These are phyloP conservation scores for Chesias legatella DNA, from an alignment of 2,888 invertebrate genomes.

Conservation along the genomic window DNA sequence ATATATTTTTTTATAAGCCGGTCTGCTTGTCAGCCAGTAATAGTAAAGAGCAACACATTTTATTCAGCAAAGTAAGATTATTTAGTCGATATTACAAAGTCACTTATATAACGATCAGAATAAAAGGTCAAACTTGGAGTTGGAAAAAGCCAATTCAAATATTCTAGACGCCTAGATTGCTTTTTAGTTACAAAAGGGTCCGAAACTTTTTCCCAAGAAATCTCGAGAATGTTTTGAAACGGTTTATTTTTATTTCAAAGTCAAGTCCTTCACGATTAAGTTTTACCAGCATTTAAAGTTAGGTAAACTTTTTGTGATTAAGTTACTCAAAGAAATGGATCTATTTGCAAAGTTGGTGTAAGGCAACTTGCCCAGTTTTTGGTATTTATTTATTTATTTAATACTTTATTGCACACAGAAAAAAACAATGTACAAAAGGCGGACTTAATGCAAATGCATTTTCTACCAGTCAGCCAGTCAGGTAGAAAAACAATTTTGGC, in stretches of 20 bases:
- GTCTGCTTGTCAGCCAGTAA: too few relatives aligned
- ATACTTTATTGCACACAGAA: too few relatives aligned
- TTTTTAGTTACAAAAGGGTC: conserved; percentile 23
- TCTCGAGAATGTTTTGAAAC: conserved; percentile 32
- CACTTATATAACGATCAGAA: conserved; percentile 9
- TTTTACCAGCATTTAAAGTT: conserved; percentile 41
- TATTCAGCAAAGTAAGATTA: not conserved
- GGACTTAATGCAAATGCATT: too few relatives aligned
- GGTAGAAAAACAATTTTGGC: too few relatives aligned
- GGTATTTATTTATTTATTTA: not conserved
- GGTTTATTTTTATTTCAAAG: conserved; percentile 50
- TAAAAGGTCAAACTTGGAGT: conserved; percentile 5
- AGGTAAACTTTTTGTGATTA: conserved; percentile 43
- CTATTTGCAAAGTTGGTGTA: conserved; percentile 39
- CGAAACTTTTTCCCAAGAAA: conserved; percentile 24
- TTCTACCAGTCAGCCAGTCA: too few relatives aligned
- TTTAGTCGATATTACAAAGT: not conserved
- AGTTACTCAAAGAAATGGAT: conserved; percentile 48
- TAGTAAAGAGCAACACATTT: not conserved
- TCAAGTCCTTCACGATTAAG: conserved; percentile 38
- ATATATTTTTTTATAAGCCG: too few relatives aligned
- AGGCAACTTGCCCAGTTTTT: conserved; percentile 13
- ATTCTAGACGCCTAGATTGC: conserved; percentile 19
- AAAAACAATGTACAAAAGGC: too few relatives aligned
- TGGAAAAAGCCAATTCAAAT: conserved; percentile 11